phyloP scores from a whole-genome alignment of 2,113 vertebrate genomes.

The Apaloderma vittatum region DNA sequence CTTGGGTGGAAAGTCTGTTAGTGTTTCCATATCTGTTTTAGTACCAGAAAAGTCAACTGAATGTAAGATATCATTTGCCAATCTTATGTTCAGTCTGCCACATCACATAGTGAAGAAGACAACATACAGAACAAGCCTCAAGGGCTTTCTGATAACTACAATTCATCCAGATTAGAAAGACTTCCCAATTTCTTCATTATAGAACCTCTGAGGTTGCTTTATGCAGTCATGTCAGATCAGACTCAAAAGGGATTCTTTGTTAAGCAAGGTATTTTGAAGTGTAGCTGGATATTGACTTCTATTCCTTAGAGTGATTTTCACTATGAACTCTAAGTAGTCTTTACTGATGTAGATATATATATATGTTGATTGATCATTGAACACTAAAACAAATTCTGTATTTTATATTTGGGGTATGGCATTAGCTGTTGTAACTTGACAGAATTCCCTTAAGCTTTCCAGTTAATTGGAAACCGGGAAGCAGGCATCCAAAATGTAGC shows the following conservation, averaged over 20 bases:
- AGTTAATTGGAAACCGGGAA: constrained; percentile 17
- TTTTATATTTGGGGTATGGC: background rate
- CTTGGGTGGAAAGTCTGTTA: background rate
- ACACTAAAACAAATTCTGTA: background rate
- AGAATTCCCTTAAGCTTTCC: background rate
- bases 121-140: background rate
- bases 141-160: background rate
- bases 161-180: background rate
- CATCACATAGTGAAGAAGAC: fast-evolving
- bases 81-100: background rate
- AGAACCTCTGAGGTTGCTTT: background rate
- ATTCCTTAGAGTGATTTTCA: background rate
- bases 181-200: background rate
- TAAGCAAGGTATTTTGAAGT: background rate
- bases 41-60: background rate
- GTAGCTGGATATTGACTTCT: background rate
- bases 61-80: background rate
- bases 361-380: background rate
- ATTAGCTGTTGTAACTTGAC: background rate
- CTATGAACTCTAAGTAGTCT: background rate
- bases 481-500: background rate
- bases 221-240: background rate
- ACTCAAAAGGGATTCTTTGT: background rate
- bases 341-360: background rate
- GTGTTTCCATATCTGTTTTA: background rate